Conservation (phyloP, 2,797 vertebrate species). For the Acanthurus tractus region DNA sequence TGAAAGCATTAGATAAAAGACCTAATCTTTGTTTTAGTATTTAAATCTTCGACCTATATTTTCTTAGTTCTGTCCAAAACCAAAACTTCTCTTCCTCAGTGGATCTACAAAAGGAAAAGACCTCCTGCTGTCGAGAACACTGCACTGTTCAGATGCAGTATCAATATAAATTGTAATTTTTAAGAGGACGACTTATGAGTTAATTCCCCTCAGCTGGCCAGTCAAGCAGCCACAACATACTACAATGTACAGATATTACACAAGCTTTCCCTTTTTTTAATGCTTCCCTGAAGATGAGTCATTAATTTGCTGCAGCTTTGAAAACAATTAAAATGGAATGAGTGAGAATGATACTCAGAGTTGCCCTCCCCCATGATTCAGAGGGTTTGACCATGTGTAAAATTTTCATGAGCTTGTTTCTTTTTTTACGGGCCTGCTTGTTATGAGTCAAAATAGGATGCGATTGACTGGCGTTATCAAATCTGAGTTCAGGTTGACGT, state of each 20-base stretch:
- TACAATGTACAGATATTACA: slow-evolving; percentile 40
- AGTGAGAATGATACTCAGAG: slow-evolving; percentile 33
- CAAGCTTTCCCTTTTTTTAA: slow-evolving; percentile 31
- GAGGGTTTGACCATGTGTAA: slow-evolving; percentile 60
- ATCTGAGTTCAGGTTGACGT: slow-evolving; percentile 50
- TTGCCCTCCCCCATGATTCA: slow-evolving; percentile 35
- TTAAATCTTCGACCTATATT: no score
- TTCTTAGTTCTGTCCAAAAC: no score
- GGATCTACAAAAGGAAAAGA: no score
- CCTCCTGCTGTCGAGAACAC: no score
- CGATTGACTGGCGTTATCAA: slow-evolving; percentile 53
- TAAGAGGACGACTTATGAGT: slow-evolving; percentile 11
- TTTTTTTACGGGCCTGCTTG: slow-evolving; percentile 49
- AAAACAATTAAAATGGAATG: slow-evolving; percentile 61
- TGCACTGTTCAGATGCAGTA: no score
- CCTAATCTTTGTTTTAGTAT: no score
- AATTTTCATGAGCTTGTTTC: slow-evolving; percentile 64
- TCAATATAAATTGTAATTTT: no score
- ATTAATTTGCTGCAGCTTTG: slow-evolving; percentile 61
- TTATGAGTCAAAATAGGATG: slow-evolving; percentile 53
- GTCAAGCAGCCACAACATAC: slow-evolving; percentile 24
- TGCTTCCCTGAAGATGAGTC: slow-evolving; percentile 50
- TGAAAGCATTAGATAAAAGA: no score
- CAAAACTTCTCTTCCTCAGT: no score
- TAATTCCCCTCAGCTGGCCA: slow-evolving; percentile 34